Conservation (phyloP, 2,888 invertebrate genomes). For the Herminia tarsipennalis region DNA sequence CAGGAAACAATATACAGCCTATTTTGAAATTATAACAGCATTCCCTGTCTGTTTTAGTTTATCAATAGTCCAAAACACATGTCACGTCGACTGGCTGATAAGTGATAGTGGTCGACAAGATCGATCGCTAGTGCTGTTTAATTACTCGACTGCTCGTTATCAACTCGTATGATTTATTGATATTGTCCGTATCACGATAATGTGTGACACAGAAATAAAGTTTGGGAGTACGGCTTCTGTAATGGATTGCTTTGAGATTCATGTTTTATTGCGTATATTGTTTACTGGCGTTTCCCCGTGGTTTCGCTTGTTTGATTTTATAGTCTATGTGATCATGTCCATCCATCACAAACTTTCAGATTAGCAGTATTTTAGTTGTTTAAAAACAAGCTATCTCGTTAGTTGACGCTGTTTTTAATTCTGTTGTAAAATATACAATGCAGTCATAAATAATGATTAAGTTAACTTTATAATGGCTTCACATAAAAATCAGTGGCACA, state of each 20-base stretch:
- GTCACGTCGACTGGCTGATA: constrained; percentile 25
- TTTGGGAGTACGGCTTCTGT: constrained; percentile 33
- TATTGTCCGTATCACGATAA: constrained; percentile 70
- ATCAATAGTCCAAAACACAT: constrained; percentile 33
- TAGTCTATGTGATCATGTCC: too few species aligned
- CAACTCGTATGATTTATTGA: constrained; percentile 78
- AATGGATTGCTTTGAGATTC: constrained; percentile 32
- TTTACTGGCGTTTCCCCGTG: too few species aligned
- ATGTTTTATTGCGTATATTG: constrained; percentile 11
- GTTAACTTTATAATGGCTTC: too few species aligned
- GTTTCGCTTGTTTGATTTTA: too few species aligned
- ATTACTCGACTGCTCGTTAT: constrained; percentile 68
- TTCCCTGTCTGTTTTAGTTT: constrained; percentile 22
- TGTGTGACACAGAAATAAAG: constrained; percentile 42
- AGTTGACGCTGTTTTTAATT: too few species aligned
- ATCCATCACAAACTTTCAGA: too few species aligned
- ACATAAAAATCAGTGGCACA: too few species aligned
- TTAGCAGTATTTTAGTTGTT: too few species aligned
- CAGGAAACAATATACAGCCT: neutral
- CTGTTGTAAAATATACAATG: too few species aligned
- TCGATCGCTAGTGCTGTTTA: constrained; percentile 74
- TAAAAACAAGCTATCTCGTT: too few species aligned
- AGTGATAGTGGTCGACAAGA: constrained; percentile 51
- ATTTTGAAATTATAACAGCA: constrained; percentile 1
- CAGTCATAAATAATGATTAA: too few species aligned